A percentile compares a stretch with the other conserved stretches of the same genome.
These are phyloP conservation scores for Acrobasis repandana DNA, from an alignment of 2,888 invertebrate species.

Conservation along the genomic window DNA sequence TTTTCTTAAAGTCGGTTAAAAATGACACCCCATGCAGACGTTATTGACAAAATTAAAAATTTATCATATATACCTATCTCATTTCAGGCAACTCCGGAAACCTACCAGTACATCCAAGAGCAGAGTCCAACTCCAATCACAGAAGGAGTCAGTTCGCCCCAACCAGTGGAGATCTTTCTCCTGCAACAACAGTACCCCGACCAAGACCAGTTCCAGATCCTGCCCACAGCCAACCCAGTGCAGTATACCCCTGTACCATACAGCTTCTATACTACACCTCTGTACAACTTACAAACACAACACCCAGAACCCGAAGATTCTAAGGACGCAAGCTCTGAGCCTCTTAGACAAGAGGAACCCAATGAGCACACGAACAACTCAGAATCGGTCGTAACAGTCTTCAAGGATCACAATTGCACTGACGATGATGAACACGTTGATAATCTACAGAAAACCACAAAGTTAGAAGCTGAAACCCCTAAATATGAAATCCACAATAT, in stretches of 20 bases:
- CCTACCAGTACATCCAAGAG: conserved; percentile 21
- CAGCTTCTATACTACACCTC: conserved; percentile 37
- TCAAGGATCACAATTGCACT: conserved; percentile 68
- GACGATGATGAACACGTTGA: conserved; percentile 41
- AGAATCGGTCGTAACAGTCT: conserved; percentile 62
- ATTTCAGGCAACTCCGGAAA: conserved; percentile 27
- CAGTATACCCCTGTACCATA: conserved; percentile 34
- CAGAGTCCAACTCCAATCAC: conserved; percentile 32
- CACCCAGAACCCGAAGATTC: conserved; percentile 35
- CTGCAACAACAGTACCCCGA: conserved; percentile 57
- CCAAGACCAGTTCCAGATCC: conserved; percentile 38
- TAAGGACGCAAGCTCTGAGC: conserved; percentile 38
- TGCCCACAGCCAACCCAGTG: conserved; percentile 34
- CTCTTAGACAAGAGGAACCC: conserved; percentile 51
- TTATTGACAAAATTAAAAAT: no score
- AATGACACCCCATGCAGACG: no score
- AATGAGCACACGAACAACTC: conserved; percentile 43
- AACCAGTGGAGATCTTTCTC: conserved; percentile 57
- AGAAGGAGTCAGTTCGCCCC: conserved; percentile 22
- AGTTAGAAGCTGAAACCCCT: conserved; percentile 47
- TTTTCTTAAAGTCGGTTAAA: no score
- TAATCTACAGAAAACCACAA: conserved; percentile 42
- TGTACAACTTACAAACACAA: conserved; percentile 48
- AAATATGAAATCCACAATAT: conserved; percentile 49
- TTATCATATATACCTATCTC: conserved; percentile 17